phyloP scores from a whole-genome alignment of 2,113 vertebrate genomes.

The Microtus montanus region DNA sequence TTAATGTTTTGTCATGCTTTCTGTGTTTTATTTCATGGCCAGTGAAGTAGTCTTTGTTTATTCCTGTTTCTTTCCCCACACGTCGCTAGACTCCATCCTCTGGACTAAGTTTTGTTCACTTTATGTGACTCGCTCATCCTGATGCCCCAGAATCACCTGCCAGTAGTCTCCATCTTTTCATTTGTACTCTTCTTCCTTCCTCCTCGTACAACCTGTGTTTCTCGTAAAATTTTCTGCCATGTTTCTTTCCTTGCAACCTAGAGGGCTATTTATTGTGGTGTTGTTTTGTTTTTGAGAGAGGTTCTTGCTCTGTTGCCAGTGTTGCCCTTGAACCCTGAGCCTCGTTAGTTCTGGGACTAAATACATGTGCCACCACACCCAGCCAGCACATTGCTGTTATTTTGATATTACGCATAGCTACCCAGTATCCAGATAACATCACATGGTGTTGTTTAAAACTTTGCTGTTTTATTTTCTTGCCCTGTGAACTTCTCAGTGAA shows the following conservation, averaged over 20 bases:
- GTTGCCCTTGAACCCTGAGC: neutral
- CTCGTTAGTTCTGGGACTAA: neutral
- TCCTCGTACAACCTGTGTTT: neutral
- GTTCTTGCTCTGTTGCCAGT: neutral
- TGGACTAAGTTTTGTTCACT: neutral
- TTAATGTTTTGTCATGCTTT: neutral
- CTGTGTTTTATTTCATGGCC: conserved; percentile 1
- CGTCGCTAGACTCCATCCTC: neutral
- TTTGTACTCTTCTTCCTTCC: neutral
- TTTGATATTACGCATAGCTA: neutral
- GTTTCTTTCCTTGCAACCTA: neutral
- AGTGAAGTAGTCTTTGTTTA: neutral
- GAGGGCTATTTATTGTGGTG: neutral
- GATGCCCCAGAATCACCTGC: neutral
- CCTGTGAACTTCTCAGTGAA: neutral
- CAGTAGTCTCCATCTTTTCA: neutral
- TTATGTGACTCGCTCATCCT: conserved; percentile 12
- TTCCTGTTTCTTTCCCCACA: neutral
- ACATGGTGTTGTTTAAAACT: neutral
- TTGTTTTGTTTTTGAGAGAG: neutral
- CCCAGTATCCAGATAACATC: neutral
- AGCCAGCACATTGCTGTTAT: neutral
- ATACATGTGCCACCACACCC: neutral
- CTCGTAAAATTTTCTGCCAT: neutral
- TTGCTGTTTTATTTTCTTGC: conserved; percentile 31